These are phyloP conservation scores for Ammodytes dubius DNA, from an alignment of 2,113 vertebrate genomes.

Conservation along the genomic window DNA sequence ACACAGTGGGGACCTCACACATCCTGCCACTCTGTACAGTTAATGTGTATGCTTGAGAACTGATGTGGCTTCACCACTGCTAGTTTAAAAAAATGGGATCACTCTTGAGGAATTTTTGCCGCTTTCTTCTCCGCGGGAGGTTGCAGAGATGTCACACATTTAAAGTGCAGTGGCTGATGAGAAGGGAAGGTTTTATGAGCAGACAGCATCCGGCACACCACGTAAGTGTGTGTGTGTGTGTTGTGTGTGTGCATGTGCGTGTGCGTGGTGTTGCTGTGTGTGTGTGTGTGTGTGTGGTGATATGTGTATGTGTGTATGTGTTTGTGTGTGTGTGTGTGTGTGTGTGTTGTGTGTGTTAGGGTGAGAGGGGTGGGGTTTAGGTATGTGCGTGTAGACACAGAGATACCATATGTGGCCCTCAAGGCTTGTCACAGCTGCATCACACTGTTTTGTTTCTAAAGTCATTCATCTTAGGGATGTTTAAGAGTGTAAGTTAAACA, in stretches of 20 bases:
- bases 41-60: constrained; percentile 54
- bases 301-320: too few species aligned
- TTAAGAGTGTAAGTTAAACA: constrained; percentile 11
- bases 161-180: constrained; percentile 49
- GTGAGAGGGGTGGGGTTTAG: constrained; percentile 15
- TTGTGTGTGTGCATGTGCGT: too few species aligned
- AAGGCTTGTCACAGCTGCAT: constrained; percentile 26
- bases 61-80: constrained; percentile 45
- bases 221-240: background rate
- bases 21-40: constrained; percentile 55
- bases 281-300: too few species aligned
- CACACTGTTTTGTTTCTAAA: background rate
- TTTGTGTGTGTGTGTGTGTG: too few species aligned
- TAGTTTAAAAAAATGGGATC: constrained; percentile 58
- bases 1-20: constrained; percentile 43
- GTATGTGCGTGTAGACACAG: constrained; percentile 29
- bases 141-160: constrained; percentile 48
- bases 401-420: constrained; percentile 25
- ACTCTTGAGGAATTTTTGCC: constrained; percentile 39
- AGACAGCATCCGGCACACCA: constrained; percentile 39
- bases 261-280: too few species aligned
- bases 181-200: constrained; percentile 47
- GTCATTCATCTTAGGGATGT: background rate
- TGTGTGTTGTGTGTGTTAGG: constrained; percentile 1
- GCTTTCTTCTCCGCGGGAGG: constrained; percentile 61